Conservation (phyloP, 1,140 invertebrate genomes). For the Macrostomum lignano region DNA sequence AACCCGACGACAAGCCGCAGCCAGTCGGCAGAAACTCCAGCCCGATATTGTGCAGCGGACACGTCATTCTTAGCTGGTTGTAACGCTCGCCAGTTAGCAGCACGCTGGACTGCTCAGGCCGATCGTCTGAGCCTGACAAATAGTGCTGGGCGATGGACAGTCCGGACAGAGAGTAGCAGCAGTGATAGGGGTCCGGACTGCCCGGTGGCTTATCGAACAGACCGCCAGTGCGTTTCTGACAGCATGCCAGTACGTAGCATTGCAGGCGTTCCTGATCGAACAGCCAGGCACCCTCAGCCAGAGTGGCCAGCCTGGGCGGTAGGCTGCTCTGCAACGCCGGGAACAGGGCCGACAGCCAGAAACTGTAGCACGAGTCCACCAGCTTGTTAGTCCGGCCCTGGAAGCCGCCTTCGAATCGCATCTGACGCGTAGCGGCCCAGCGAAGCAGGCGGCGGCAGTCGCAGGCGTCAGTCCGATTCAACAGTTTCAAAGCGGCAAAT, state of each 20-base stretch:
- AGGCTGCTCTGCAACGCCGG: not conserved
- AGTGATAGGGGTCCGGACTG: constrained; percentile 6
- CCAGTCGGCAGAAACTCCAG: too few species aligned
- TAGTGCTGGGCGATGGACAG: constrained; percentile 3
- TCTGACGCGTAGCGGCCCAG: constrained; percentile 61
- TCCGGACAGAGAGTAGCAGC: constrained; percentile 4
- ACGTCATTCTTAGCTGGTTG: too few species aligned
- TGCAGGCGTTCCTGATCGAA: not conserved
- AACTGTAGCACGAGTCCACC: constrained; percentile 91
- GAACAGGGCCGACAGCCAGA: constrained; percentile 59
- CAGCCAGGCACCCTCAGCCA: too few species aligned
- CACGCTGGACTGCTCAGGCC: too few species aligned
- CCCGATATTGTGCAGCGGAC: too few species aligned
- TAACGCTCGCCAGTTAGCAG: too few species aligned
- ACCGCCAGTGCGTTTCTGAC: too few species aligned
- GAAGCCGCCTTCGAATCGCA: constrained; percentile 64
- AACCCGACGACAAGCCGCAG: too few species aligned
- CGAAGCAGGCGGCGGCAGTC: constrained; percentile 46
- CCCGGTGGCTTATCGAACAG: constrained; percentile 5
- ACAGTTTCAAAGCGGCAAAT: constrained; percentile 50
- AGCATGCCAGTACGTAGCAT: not conserved
- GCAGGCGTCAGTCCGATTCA: constrained; percentile 48
- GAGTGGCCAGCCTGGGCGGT: not conserved
- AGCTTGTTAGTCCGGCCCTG: constrained; percentile 70
- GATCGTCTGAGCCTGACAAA: too few species aligned